Base-by-base conservation (phyloP, 2,888 invertebrate genomes). In the Orthosia incerta region DNA sequence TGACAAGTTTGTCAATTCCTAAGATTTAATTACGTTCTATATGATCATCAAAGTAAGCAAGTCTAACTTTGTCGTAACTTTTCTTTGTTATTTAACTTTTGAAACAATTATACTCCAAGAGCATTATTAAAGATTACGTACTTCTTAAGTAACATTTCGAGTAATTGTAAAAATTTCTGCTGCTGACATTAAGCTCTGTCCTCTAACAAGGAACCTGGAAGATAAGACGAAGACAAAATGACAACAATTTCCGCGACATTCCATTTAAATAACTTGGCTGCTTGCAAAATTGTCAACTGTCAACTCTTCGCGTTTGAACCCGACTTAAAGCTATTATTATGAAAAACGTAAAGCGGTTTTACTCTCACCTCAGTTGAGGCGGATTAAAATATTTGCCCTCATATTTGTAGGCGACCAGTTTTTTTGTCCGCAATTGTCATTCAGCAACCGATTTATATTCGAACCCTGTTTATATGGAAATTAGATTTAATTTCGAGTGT, bases 351-450 rank as follows among this genome's bases (percentile, higher is more conserved):
- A 76, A 84, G 82, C 73, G 86, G 73, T 84, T 84, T 81, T 71
- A 69, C 84, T 79, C 76, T 74, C 74, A 84, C 84, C 84, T 84
- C 82, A 76, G 86, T 84, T 79, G 82, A 86, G 76, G 57, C 31
- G 74, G 86, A 86, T 84, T 84, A 81, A 86, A 84, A 86, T 84
- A 84, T 84, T 86, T 86, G 76, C 69, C 46, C 74, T 84, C 82
- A 84, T 86, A 84, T 84, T 84, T 84, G 84, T 81, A 69, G 62
- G 84, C 66, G 48, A 70, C 68, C 78, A 63, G 63, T 84, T 83
- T 82, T 83, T 85, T 74, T 75, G 74, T 64, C 64, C 67, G 60
- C 56, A 71, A 74, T 70, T 74, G 71, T 77, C 61, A 78, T 83
- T 69, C 68, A 48, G 50, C 13, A 57, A 23, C 45, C 39, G 51